phyloP scores from a whole-genome alignment of 2,888 invertebrate species.

The Temnothorax ravouxi region DNA sequence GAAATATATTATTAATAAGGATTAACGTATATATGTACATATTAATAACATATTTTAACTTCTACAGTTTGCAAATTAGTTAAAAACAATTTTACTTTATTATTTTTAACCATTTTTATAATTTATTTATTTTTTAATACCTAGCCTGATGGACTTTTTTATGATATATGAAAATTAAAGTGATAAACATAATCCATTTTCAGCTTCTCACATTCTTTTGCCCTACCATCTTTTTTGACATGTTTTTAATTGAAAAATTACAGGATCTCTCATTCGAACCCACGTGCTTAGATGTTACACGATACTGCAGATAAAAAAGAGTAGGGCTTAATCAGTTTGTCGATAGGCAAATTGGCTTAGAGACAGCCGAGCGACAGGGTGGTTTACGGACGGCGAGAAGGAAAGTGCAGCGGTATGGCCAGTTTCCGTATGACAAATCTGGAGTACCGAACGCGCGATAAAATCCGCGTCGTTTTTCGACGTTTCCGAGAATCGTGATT shows the following conservation, averaged over 20 bases:
- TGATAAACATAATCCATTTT: conserved; percentile 6
- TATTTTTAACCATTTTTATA: background rate
- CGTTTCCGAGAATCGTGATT: background rate
- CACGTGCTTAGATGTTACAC: conserved; percentile 29
- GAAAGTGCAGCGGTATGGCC: conserved; percentile 68
- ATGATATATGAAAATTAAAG: background rate
- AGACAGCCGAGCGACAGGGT: conserved; percentile 81
- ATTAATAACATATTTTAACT: background rate
- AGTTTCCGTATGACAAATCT: conserved; percentile 74
- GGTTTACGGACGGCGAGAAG: conserved; percentile 77
- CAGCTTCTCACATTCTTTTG: background rate
- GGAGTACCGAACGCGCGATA: conserved; percentile 58
- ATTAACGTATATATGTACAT: background rate
- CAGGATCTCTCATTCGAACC: conserved; percentile 19
- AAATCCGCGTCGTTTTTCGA: conserved; percentile 58
- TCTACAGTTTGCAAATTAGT: background rate
- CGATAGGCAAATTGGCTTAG: conserved; percentile 86
- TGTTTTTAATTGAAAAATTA: conserved; percentile 28
- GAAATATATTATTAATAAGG: background rate
- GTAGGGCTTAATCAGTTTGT: conserved; percentile 86
- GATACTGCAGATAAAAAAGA: conserved; percentile 78
- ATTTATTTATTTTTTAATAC: background rate
- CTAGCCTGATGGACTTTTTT: background rate
- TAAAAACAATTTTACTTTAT: background rate
- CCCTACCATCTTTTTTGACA: background rate